phyloP scores from a whole-genome alignment of 2,888 invertebrate species.

The Latrodectus elegans region DNA sequence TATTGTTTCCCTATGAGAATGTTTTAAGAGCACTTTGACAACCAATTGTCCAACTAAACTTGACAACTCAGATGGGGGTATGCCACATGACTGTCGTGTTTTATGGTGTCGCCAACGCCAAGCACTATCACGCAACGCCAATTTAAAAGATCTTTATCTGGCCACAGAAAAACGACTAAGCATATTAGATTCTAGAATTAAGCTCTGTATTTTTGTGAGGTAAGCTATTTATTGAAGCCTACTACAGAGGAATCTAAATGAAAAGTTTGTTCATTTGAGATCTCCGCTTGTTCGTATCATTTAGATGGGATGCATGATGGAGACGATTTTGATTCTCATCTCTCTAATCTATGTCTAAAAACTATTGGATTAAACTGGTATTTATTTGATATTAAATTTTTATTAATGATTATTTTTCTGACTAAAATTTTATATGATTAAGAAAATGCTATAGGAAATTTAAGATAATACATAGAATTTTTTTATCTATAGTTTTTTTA shows the following conservation, averaged over 20 bases:
- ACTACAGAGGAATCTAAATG: constrained; percentile 12
- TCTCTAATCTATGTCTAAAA: too few relatives aligned
- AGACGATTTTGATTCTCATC: too few relatives aligned
- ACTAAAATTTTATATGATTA: too few relatives aligned
- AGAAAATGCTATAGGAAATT: too few relatives aligned
- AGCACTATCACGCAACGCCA: constrained; percentile 53
- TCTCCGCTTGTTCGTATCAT: too few relatives aligned
- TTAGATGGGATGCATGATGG: too few relatives aligned
- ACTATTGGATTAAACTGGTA: too few relatives aligned
- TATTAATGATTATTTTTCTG: too few relatives aligned
- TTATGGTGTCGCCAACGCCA: constrained; percentile 42
- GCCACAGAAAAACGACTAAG: not conserved
- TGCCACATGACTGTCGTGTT: constrained; percentile 55
- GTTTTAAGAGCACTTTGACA: constrained; percentile 66
- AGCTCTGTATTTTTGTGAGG: constrained; percentile 19
- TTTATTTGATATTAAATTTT: too few relatives aligned
- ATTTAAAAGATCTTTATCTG: constrained; percentile 49
- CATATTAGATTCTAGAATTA: constrained; percentile 26
- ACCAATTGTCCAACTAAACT: constrained; percentile 64
- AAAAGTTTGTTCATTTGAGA: not conserved
- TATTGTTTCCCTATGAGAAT: constrained; percentile 57
- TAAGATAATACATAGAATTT: too few relatives aligned
- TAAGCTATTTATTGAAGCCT: constrained; percentile 17
- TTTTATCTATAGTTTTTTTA: too few relatives aligned
- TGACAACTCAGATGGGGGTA: constrained; percentile 57